A percentile compares a stretch with the other conserved stretches of the same genome.
Conservation (phyloP, 2,888 invertebrate genomes). For the Crocallis elinguaria region DNA sequence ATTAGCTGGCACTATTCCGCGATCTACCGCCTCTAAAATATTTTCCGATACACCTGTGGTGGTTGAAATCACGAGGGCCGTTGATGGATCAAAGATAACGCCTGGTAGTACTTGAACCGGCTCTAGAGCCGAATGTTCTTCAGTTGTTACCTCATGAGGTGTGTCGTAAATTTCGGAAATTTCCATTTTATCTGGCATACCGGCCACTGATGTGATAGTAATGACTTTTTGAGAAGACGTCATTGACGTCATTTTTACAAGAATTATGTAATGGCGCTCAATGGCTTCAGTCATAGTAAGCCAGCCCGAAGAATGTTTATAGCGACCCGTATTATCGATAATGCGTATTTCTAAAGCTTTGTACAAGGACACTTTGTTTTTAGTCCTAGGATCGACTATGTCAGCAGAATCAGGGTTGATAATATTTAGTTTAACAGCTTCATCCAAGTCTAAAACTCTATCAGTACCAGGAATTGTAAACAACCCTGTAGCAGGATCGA, state of each 20-base stretch:
- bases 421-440: slow-evolving; percentile 93
- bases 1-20: slow-evolving; percentile 88
- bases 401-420: slow-evolving; percentile 93
- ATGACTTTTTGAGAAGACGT: slow-evolving; percentile 85
- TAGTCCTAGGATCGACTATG: slow-evolving; percentile 91
- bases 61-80: slow-evolving; percentile 89
- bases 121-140: slow-evolving; percentile 82
- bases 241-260: slow-evolving; percentile 80
- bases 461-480: slow-evolving; percentile 95
- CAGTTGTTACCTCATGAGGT: slow-evolving; percentile 44
- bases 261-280: slow-evolving; percentile 85
- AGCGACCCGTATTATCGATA: slow-evolving; percentile 91
- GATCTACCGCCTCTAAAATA: slow-evolving; percentile 90
- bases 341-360: slow-evolving; percentile 92
- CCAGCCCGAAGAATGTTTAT: slow-evolving; percentile 80
- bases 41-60: slow-evolving; percentile 89
- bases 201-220: slow-evolving; percentile 89
- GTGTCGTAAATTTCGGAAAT: slow-evolving; percentile 81
- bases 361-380: slow-evolving; percentile 87
- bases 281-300: slow-evolving; percentile 92
- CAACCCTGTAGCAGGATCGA: slow-evolving; percentile 92
- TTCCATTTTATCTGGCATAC: slow-evolving; percentile 89
- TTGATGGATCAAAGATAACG: slow-evolving; percentile 91
- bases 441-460: slow-evolving; percentile 92
- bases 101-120: slow-evolving; percentile 90